Evolutionary conservation across 2,797 vertebrate genomes (phyloP), one percentile per base, ranked within the genome.

Genomic region (Sebastolobus alascanus): DNA sequence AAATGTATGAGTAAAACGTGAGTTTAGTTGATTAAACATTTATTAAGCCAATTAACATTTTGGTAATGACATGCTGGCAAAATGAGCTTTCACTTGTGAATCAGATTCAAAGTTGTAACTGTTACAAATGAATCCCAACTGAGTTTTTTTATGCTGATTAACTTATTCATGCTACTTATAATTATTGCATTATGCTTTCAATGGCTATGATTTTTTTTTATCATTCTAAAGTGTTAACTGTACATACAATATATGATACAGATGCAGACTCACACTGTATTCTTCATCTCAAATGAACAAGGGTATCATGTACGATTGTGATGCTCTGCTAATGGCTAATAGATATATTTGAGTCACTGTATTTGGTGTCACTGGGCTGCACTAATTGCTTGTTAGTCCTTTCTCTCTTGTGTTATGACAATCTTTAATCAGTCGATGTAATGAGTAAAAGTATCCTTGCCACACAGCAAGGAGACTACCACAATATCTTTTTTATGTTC

Each of bases 321-420:
- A 64, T 2, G 6, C 12, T 52, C 27, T 37, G n/a, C n/a, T 52
- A 40, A 52, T 35, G 7, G 68, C 11, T 83, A 85, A 88, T 79
- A 56, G 76, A 77, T 77, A 66, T 65, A 68, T 77, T 65, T 68
- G 4, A 68, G 37, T 82, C 6, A 8, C 58, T 77, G 55, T 64
- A 74, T 79, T 70, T 73, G 46, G 68, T 77, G 73, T 90, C 86
- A 84, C 63, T 84, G 37, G 52, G 79, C 75, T 82, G 63, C 58
- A 65, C 73, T 91, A 90, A 93, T 87, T 90, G 73, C 79, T 86
- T 84, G 59, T 87, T 87, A 90, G 83, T 81, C 64, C 55, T 60
- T 84, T 80, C 65, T 86, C 75, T 79, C 74, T 79, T 55, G 70
- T 80, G 61, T 77, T 80, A 72, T 67, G 65, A 83, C 68, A 59